phyloP scores from a whole-genome alignment of 2,888 invertebrate genomes.

The Nezara viridula region DNA sequence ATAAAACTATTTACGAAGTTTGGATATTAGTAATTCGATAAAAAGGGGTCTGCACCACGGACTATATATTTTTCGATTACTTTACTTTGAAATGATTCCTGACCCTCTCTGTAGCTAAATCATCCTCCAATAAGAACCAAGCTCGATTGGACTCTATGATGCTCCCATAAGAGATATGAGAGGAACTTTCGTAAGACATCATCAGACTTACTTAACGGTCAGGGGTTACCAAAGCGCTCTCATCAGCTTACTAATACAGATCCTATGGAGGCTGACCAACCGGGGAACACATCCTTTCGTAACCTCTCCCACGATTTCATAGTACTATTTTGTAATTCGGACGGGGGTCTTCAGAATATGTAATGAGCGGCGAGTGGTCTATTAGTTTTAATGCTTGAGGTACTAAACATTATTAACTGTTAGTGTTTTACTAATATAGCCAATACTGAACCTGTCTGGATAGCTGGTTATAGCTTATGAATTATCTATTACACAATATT shows the following conservation, averaged over 20 bases:
- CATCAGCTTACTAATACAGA: conserved; percentile 47
- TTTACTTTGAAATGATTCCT: neutral
- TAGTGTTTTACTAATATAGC: neutral
- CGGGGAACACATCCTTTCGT: neutral
- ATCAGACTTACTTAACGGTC: conserved; percentile 23
- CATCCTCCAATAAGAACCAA: neutral
- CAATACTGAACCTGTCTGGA: neutral
- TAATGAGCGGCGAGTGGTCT: neutral
- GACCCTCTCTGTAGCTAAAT: neutral
- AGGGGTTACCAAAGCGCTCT: conserved; percentile 3
- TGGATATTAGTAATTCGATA: too few species aligned
- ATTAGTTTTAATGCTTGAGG: neutral
- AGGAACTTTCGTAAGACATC: neutral
- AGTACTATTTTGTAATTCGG: neutral
- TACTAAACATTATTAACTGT: neutral
- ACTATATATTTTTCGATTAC: neutral
- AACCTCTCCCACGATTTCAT: conserved; percentile 34
- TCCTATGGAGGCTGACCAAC: neutral
- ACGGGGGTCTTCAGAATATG: neutral
- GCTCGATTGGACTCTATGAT: neutral
- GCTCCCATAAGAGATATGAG: conserved; percentile 15
- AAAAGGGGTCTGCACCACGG: too few species aligned
- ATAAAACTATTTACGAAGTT: too few species aligned
- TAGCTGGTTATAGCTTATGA: neutral
- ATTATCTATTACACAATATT: too few species aligned